Base-by-base conservation (phyloP, 2,888 invertebrate genomes). In the Erebia aethiops region DNA sequence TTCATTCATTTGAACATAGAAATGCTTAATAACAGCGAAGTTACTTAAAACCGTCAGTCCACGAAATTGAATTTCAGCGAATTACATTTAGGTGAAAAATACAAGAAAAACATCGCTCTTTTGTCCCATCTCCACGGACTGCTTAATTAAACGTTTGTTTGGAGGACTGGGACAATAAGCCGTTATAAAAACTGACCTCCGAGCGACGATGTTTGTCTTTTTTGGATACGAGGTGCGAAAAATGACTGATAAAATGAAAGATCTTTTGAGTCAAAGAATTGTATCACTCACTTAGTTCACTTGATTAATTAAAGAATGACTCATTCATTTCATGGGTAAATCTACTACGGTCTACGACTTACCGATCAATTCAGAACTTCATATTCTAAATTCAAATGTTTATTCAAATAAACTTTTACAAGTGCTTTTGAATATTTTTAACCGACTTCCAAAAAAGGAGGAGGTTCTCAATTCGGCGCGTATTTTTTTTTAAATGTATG, bases 71-170 rank as follows among this genome's bases (percentile, higher is more conserved):
- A 67, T 67, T 67, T 58, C 21, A 35, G 7, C 41, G 43, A 69
- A 56, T 63, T 35, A 58, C 52, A 26, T 69, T 64, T 49, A 64
- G 64, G 26, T 61, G 64, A 69, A 64, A 64, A 54, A 68, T 60
- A 61, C 21, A 61, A 72, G 68, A 69, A 66, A 65, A 70, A 70
- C 61, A 26, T 43, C 46, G 52, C 46, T 54, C 69, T 67, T 80
- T 85, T 86, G 86, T 85, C 74, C 74, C 73, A 71, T 75, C 80
- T 81, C 66, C 11, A 58, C 76, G 76, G 75, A 76, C 70, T 70
- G 77, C 78, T 81, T 87, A 88, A 87, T 88, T 87, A 87, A 85
- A 86, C 85, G 84, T 84, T 85, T 80, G 83, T 77, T 78, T 80
- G 84, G 83, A 86, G 80, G 85, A 83, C 80, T 71, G 72, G 75